Conservation (phyloP, 2,888 invertebrate genomes). For the Chironomus tentans region DNA sequence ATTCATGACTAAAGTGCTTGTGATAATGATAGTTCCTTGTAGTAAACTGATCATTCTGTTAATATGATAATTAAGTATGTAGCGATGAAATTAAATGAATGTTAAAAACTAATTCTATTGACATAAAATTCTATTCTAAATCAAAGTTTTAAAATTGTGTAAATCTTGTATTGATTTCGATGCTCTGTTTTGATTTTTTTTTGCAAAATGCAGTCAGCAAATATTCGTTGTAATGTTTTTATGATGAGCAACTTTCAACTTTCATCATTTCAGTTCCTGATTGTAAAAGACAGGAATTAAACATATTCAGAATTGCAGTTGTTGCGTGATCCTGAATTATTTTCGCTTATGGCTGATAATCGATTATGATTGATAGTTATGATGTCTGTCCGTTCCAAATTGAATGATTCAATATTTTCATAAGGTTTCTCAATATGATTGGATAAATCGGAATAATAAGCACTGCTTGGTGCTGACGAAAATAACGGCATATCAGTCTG, state of each 20-base stretch:
- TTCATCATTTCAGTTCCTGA: background rate
- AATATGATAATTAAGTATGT: no score
- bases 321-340: background rate
- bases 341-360: slow-evolving; percentile 12
- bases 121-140: no score
- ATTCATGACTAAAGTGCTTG: no score
- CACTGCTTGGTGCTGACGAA: slow-evolving; percentile 61
- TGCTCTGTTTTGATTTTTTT: no score
- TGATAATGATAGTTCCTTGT: no score
- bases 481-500: slow-evolving; percentile 48
- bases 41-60: no score
- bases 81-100: background rate
- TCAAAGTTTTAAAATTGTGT: no score
- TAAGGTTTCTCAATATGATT: slow-evolving; percentile 47
- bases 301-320: slow-evolving; percentile 15
- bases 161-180: no score
- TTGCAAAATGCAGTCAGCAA: background rate
- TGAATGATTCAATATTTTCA: slow-evolving; percentile 45
- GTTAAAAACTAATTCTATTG: no score
- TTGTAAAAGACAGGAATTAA: background rate
- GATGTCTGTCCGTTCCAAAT: background rate
- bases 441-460: slow-evolving; percentile 62
- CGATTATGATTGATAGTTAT: background rate
- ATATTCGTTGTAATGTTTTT: background rate
- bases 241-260: background rate